Evolutionary conservation across 2,888 invertebrate genomes (phyloP).

Genomic region (Seladonia tumulorum): DNA sequence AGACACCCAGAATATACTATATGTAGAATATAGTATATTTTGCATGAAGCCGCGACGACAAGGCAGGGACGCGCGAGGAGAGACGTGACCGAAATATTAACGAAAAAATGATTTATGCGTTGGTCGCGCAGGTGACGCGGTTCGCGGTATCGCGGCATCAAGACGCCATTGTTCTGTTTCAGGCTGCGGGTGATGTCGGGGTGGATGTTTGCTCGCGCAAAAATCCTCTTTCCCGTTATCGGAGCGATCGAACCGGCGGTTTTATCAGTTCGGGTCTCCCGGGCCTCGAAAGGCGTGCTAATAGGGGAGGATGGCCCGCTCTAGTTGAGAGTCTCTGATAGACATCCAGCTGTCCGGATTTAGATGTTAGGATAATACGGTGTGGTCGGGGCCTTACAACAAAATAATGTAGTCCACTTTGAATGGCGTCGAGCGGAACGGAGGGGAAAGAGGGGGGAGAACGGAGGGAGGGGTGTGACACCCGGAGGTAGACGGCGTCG

Average conservation of each 20-base stretch:
- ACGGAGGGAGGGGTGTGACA: conserved; percentile 34
- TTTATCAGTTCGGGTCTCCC: conserved; percentile 5
- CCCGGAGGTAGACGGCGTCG: conserved; percentile 46
- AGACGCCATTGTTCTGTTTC: not conserved
- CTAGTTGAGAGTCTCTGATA: conserved; percentile 76
- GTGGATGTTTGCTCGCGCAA: not conserved
- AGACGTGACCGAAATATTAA: not conserved
- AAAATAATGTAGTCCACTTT: conserved; percentile 83
- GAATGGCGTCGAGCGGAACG: conserved; percentile 78
- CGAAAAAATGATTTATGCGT: conserved; percentile 9
- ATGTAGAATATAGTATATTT: no score
- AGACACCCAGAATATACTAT: no score
- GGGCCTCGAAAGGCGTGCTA: not conserved
- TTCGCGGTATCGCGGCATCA: conserved; percentile 14
- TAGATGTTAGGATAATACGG: conserved; percentile 84
- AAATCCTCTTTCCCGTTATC: conserved; percentile 33
- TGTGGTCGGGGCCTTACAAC: conserved; percentile 81
- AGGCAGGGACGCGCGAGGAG: not conserved
- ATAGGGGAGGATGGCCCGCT: conserved; percentile 11
- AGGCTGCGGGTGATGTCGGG: not conserved
- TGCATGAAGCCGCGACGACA: no score
- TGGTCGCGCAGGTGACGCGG: not conserved
- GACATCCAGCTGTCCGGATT: conserved; percentile 83
- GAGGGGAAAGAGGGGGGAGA: conserved; percentile 55
- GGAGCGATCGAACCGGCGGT: conserved; percentile 1